Base-by-base conservation (phyloP, 1,140 invertebrate genomes). In the Psix sp. region DNA sequence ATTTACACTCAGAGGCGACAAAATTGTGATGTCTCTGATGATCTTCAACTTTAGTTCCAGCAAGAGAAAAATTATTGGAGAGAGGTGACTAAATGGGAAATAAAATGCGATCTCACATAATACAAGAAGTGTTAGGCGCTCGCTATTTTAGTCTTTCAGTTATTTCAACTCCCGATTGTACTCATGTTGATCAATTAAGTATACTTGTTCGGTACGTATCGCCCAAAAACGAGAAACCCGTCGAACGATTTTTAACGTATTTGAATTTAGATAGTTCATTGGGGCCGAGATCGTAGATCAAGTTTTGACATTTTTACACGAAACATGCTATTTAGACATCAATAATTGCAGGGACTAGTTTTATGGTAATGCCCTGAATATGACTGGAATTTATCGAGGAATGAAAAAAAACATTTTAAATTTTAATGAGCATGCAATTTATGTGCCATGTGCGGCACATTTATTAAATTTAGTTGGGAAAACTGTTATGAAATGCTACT, bases 351-450 rank as follows among this genome's bases (percentile, higher is more conserved):
- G 82, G 39, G 77, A 67, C 13, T 79, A 84, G 43, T 67, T 60
- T 9, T 82, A 83, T 35, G 81, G 82, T 45, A 83, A 82, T 73
- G 82, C 76, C 1, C 14, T 48, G 9, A 82, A 82, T 74, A 84
- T 84, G 80, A 49, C 78, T 26, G 78, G 77, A 24, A 62, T 48
- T 9, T 81, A 82, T 56, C 60, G 49, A 72, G 77, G 79, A 42
- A 40, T 78, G 17, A 74, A 81, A 68, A 56, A 67, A 43, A 16
- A 65, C 17, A 10, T 59, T 33, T 71, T 68, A 38, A 21, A 21
- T 48, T 63, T 74, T 49, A 29, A 29, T 7, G 2, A 3, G 7
- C 2, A 29, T 7, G 76, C 63, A 17, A 35, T 49, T 36, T 71
- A 63, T 60, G 31, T 80, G 17, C 78, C 75, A 48, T 79, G 79